These are phyloP conservation scores for Myiagra hebetior DNA, from an alignment of 2,113 vertebrate species.

Conservation along the genomic window DNA sequence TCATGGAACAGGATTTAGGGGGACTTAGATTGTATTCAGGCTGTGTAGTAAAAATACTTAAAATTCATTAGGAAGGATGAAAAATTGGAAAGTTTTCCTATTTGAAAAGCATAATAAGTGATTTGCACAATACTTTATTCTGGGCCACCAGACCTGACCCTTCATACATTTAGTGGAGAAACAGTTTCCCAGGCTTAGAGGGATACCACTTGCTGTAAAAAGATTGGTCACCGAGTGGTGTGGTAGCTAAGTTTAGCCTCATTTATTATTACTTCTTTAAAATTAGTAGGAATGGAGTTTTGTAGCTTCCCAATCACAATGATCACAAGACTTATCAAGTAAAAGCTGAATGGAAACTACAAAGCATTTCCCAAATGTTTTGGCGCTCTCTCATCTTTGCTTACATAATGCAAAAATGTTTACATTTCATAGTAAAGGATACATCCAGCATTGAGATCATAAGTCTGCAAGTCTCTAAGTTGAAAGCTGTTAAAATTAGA, in stretches of 20 bases:
- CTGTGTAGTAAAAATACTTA: not conserved
- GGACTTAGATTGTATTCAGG: not conserved
- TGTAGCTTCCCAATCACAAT: not conserved
- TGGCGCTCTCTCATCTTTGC: not conserved
- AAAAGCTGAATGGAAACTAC: not conserved
- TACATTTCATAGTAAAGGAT: conserved; percentile 79
- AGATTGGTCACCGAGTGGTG: rapidly evolving
- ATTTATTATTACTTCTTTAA: not conserved
- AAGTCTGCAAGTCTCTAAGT: conserved; percentile 90
- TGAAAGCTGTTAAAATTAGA: conserved; percentile 83
- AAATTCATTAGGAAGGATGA: not conserved
- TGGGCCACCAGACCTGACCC: not conserved
- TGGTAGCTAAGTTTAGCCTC: not conserved
- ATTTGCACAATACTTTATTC: not conserved
- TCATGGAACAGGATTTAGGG: not conserved
- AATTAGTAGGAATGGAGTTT: not conserved
- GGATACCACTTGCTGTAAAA: not conserved
- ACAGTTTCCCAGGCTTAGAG: not conserved
- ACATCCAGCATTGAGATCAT: conserved; percentile 98
- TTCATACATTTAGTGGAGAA: not conserved
- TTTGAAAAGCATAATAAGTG: not conserved
- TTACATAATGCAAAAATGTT: not conserved
- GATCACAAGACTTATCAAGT: not conserved
- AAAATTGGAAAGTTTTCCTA: not conserved
- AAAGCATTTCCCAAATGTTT: not conserved